These are phyloP conservation scores for Peromyscus aztecus DNA, from an alignment of 2,797 vertebrate genomes.

Conservation along the genomic window DNA sequence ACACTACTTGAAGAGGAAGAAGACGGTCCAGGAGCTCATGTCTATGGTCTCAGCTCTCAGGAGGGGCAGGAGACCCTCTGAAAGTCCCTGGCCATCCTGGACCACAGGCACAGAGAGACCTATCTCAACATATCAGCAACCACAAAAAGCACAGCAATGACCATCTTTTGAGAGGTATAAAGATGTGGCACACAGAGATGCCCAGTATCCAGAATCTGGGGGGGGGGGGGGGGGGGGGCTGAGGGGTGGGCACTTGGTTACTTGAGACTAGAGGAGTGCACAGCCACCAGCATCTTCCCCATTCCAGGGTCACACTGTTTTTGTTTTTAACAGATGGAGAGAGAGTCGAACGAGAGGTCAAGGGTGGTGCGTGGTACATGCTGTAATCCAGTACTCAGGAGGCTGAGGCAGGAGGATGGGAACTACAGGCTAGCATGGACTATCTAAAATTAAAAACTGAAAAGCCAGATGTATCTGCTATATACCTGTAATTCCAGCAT, in stretches of 20 bases:
- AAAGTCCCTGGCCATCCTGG: not conserved
- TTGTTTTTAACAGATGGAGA: not conserved
- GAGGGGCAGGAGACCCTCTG: not conserved
- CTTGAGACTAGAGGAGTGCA: not conserved
- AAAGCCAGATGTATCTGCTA: not conserved
- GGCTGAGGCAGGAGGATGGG: not conserved
- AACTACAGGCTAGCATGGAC: not conserved
- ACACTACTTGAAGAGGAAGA: not conserved
- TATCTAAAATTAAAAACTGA: not conserved
- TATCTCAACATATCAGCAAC: not conserved
- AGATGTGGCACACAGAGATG: not conserved
- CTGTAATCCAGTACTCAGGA: not conserved
- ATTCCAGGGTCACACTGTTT: not conserved
- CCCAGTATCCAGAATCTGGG: not conserved
- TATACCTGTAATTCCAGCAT: not conserved
- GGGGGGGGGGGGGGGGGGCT: too few relatives aligned
- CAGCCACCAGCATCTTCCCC: fast-evolving
- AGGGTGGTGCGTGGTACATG: not conserved
- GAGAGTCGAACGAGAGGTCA: not conserved
- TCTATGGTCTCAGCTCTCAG: not conserved
- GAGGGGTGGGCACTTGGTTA: too few relatives aligned
- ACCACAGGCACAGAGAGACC: not conserved
- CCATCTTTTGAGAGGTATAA: not conserved
- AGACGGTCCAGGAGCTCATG: not conserved
- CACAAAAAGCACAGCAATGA: not conserved